Conservation (phyloP, 53 echinoderm and acorn worm species). For the Antedon mediterranea region DNA sequence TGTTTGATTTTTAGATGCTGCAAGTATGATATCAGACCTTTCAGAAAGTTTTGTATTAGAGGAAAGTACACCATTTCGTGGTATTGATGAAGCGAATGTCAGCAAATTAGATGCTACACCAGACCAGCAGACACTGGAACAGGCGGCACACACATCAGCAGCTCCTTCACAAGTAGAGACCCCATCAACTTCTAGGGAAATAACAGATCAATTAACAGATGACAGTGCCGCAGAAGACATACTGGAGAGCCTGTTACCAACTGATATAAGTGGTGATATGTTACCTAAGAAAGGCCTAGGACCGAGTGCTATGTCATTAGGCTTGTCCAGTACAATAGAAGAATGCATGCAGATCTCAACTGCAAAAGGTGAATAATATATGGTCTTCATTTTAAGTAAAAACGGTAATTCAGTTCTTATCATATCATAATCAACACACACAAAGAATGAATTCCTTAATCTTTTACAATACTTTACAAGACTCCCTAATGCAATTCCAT, state of each 20-base stretch:
- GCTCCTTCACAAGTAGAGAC: no score
- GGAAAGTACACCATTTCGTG: background rate
- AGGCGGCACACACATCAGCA: background rate
- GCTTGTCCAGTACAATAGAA: conserved; percentile 66
- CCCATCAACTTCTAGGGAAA: background rate
- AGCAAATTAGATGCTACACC: background rate
- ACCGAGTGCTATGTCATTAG: conserved; percentile 67
- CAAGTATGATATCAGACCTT: background rate
- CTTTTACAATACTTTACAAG: no score
- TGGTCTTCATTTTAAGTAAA: background rate
- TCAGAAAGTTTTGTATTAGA: background rate
- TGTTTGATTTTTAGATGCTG: background rate
- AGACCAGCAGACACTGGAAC: background rate
- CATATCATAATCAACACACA: no score
- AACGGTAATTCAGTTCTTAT: no score
- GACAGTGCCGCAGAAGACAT: conserved; percentile 6
- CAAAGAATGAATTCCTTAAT: no score
- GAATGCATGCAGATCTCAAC: conserved; percentile 62
- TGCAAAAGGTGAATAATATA: background rate
- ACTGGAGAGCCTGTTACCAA: conserved; percentile 49
- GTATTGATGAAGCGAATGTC: background rate
- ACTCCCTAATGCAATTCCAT: no score
- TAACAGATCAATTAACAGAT: background rate
- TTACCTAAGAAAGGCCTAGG: conserved; percentile 26
- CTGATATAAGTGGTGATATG: conserved; percentile 20